Conservation (phyloP, 1,140 invertebrate genomes). For the Pentalonia nigronervosa region DNA sequence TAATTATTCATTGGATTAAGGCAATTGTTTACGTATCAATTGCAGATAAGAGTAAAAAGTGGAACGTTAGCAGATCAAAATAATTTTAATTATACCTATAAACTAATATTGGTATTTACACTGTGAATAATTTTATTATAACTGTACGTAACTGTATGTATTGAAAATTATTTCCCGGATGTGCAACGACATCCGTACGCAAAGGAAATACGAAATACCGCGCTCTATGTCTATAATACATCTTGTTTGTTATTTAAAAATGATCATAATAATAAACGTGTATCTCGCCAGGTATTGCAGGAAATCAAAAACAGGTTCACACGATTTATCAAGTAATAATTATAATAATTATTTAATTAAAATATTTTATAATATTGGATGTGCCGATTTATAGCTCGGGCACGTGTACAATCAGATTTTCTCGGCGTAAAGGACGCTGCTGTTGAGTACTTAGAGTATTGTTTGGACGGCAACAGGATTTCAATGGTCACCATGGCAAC, state of each 20-base stretch:
- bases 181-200: conserved; percentile 20
- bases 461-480: conserved; percentile 57
- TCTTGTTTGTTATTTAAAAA: conserved; percentile 3
- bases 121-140: neutral
- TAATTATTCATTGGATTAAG: neutral
- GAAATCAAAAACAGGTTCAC: neutral
- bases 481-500: conserved; percentile 38
- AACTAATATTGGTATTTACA: neutral
- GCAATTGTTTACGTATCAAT: neutral
- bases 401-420: conserved; percentile 4
- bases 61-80: neutral
- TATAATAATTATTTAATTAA: neutral
- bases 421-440: neutral
- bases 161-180: conserved; percentile 20
- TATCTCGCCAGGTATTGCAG: neutral
- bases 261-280: neutral
- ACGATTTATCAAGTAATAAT: neutral
- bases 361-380: no score
- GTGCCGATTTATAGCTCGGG: neutral
- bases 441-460: neutral
- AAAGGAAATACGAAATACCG: conserved; percentile 23
- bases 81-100: neutral
- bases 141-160: neutral
- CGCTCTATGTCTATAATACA: neutral
- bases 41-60: neutral